phyloP scores from a whole-genome alignment of 2,113 vertebrate genomes.

The Pseudorasbora parva region DNA sequence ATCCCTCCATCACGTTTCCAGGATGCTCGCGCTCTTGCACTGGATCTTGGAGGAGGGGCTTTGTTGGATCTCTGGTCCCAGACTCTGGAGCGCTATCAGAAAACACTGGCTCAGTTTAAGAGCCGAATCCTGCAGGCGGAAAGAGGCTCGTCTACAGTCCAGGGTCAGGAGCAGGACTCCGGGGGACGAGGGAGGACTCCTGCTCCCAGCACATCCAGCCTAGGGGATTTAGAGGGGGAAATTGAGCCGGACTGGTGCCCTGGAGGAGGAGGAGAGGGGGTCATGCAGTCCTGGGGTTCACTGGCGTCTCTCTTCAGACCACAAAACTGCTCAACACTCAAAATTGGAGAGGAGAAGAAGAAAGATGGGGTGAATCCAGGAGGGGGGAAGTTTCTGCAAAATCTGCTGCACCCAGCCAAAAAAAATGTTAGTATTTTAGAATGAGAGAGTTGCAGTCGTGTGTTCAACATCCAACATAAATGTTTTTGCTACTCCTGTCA shows the following conservation, averaged over 20 bases:
- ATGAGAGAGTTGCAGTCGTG: neutral
- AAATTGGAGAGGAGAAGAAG: conserved; percentile 76
- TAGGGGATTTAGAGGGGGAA: conserved; percentile 74
- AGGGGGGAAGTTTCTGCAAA: conserved; percentile 79
- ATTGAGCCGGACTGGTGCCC: conserved; percentile 73
- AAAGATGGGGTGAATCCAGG: conserved; percentile 65
- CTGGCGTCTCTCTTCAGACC: conserved; percentile 78
- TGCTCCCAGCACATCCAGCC: conserved; percentile 58
- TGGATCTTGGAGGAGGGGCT: conserved; percentile 81
- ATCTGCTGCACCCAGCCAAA: conserved; percentile 76
- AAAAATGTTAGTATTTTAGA: conserved; percentile 72
- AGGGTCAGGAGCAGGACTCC: conserved; percentile 40
- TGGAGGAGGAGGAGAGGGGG: conserved; percentile 65
- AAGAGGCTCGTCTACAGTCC: conserved; percentile 24
- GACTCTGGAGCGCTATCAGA: conserved; percentile 80
- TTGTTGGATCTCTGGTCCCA: conserved; percentile 80
- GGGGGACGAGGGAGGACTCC: conserved; percentile 62
- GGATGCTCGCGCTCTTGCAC: conserved; percentile 81
- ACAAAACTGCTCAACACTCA: conserved; percentile 78
- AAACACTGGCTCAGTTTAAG: conserved; percentile 77
- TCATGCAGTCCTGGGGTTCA: conserved; percentile 80
- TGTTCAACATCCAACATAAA: neutral
- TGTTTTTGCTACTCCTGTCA: neutral
- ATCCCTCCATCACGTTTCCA: conserved; percentile 83
- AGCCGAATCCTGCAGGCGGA: conserved; percentile 75